A percentile compares a stretch with the other conserved stretches of the same genome.
Evolutionary conservation across 2,888 invertebrate genomes (phyloP).

Genomic region (Lithophane ornitopus): DNA sequence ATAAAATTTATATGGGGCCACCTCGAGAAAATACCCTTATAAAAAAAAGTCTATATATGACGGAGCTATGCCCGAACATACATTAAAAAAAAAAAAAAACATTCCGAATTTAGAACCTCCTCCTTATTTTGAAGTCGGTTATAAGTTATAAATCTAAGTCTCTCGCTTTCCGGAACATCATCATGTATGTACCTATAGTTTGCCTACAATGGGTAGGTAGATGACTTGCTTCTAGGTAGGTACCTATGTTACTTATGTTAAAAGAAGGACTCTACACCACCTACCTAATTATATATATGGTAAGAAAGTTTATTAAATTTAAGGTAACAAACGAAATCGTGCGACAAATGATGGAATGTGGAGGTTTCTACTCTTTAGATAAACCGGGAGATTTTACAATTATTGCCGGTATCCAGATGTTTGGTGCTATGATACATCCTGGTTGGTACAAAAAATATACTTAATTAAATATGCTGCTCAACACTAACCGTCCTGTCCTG

Average conservation of each 20-base stretch:
- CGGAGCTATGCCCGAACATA: too few relatives aligned
- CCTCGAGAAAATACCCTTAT: too few relatives aligned
- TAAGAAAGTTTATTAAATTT: slow-evolving; percentile 6
- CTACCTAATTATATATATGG: background rate
- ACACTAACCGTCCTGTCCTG: background rate
- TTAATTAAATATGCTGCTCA: background rate
- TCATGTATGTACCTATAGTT: background rate
- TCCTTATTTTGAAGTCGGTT: too few relatives aligned
- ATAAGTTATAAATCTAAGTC: too few relatives aligned
- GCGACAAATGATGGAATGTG: slow-evolving; percentile 96
- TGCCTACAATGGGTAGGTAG: background rate
- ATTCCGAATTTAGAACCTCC: too few relatives aligned
- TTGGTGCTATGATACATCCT: slow-evolving; percentile 98
- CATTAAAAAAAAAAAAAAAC: too few relatives aligned
- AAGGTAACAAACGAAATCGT: slow-evolving; percentile 96
- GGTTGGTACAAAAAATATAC: slow-evolving; percentile 76
- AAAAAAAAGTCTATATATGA: too few relatives aligned
- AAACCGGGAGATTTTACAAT: slow-evolving; percentile 96
- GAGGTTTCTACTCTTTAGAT: slow-evolving; percentile 96
- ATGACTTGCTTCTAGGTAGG: background rate
- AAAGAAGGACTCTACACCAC: background rate
- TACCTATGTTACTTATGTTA: background rate
- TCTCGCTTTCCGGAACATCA: background rate
- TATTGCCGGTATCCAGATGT: slow-evolving; percentile 95
- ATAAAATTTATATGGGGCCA: too few relatives aligned